These are phyloP conservation scores for Laticauda laticaudata DNA, from an alignment of 2,113 vertebrate genomes.

Conservation along the genomic window DNA sequence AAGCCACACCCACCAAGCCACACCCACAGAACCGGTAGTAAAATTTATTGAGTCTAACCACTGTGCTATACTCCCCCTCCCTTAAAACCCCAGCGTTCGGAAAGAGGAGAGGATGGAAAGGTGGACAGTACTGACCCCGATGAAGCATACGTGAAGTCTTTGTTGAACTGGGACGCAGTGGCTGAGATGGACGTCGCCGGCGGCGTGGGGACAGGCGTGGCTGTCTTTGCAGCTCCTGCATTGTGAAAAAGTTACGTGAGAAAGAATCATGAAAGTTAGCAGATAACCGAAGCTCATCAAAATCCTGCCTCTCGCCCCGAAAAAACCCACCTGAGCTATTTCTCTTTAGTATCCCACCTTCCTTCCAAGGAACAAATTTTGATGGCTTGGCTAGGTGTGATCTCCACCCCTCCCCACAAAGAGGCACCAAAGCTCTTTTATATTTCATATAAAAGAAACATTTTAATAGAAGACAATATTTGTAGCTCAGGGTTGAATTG, in stretches of 20 bases:
- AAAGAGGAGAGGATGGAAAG: background rate
- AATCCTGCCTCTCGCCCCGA: background rate
- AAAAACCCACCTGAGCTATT: background rate
- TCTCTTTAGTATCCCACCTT: background rate
- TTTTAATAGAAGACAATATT: too few species aligned
- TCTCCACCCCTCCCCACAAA: too few species aligned
- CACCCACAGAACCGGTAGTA: too few species aligned
- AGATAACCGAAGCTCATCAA: background rate
- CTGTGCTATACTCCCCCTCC: too few species aligned
- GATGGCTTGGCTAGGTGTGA: background rate
- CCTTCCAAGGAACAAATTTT: background rate
- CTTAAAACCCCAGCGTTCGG: background rate
- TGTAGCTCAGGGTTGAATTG: too few species aligned
- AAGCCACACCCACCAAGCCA: too few species aligned
- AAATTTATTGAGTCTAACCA: too few species aligned
- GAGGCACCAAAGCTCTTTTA: background rate
- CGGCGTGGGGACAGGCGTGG: conserved; percentile 57
- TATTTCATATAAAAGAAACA: background rate
- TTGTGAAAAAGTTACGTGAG: background rate
- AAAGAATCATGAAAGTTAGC: background rate
- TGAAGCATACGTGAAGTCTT: conserved; percentile 76
- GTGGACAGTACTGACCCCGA: conserved; percentile 72
- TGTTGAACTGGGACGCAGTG: conserved; percentile 70
- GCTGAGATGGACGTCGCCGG: conserved; percentile 59
- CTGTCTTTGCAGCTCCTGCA: conserved; percentile 69